A percentile compares a stretch with the other conserved stretches of the same genome.
Conservation (phyloP, 1,140 invertebrate genomes). For the Sarcophaga peregrina region DNA sequence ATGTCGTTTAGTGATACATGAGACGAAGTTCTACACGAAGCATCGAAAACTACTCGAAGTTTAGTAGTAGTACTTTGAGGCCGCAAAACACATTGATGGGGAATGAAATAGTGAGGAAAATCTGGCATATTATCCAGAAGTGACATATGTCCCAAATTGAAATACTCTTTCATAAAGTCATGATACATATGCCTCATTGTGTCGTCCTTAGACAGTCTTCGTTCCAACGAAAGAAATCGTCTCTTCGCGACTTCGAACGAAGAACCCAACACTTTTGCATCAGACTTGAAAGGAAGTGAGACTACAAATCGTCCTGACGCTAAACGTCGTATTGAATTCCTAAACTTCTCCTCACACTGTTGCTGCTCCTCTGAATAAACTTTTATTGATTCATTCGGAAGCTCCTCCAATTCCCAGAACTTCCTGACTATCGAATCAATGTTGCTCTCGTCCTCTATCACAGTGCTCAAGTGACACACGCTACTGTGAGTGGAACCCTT, state of each 20-base stretch:
- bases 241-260: constrained; percentile 50
- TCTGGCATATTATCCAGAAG: constrained; percentile 52
- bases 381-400: constrained; percentile 29
- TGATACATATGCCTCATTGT: constrained; percentile 46
- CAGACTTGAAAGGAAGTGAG: constrained; percentile 48
- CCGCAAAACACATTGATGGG: constrained; percentile 45
- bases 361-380: constrained; percentile 35
- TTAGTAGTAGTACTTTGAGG: constrained; percentile 46
- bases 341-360: constrained; percentile 45
- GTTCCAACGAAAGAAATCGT: constrained; percentile 55
- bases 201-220: constrained; percentile 55
- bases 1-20: constrained; percentile 49
- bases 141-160: constrained; percentile 59
- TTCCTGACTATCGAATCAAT: not conserved
- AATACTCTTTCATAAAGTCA: constrained; percentile 59
- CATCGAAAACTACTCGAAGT: constrained; percentile 44
- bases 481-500: not conserved
- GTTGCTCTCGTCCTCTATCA: not conserved
- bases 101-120: constrained; percentile 49
- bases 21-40: constrained; percentile 34
- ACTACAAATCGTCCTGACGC: constrained; percentile 45
- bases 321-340: constrained; percentile 25
- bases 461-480: not conserved
- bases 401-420: constrained; percentile 60
- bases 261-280: constrained; percentile 53